These are phyloP conservation scores for Elachura formosa DNA, from an alignment of 2,113 vertebrate genomes.

Conservation along the genomic window DNA sequence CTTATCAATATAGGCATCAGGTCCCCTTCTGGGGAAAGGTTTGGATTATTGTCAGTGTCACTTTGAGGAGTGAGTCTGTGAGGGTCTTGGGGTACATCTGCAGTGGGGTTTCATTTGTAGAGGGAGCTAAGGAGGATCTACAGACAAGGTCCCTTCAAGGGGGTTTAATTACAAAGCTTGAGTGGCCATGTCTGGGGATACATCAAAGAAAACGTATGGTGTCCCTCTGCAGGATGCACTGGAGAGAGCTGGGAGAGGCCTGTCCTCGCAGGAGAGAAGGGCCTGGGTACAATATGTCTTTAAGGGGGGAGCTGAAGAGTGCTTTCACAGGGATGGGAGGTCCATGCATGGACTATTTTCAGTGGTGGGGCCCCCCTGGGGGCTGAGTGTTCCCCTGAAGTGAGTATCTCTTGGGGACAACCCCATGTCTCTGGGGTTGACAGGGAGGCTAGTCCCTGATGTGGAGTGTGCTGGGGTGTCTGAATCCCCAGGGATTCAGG, in stretches of 20 bases:
- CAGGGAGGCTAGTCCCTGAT: not conserved
- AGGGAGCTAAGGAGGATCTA: not conserved
- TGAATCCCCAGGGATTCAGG: not conserved
- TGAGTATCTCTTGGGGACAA: not conserved
- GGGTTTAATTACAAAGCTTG: not conserved
- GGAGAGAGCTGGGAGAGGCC: not conserved
- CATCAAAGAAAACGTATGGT: not conserved
- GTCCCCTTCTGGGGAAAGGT: not conserved
- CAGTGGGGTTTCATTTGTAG: not conserved
- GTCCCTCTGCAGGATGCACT: not conserved
- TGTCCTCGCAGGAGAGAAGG: not conserved
- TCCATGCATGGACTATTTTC: not conserved
- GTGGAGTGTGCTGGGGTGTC: fast-evolving
- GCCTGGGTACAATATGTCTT: not conserved
- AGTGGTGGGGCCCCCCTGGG: not conserved
- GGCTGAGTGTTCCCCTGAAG: not conserved
- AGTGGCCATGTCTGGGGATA: not conserved
- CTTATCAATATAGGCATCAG: not conserved
- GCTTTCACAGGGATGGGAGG: not conserved
- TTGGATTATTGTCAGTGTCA: not conserved
- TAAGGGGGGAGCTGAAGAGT: not conserved
- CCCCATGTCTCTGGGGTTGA: not conserved
- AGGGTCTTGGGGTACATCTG: not conserved
- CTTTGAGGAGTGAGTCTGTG: not conserved
- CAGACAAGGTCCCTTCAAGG: not conserved